Percentiles rank a stretch among this genome's conserved stretches.
Conservation (phyloP, 1,140 invertebrate species). For the Ylistrum balloti region DNA sequence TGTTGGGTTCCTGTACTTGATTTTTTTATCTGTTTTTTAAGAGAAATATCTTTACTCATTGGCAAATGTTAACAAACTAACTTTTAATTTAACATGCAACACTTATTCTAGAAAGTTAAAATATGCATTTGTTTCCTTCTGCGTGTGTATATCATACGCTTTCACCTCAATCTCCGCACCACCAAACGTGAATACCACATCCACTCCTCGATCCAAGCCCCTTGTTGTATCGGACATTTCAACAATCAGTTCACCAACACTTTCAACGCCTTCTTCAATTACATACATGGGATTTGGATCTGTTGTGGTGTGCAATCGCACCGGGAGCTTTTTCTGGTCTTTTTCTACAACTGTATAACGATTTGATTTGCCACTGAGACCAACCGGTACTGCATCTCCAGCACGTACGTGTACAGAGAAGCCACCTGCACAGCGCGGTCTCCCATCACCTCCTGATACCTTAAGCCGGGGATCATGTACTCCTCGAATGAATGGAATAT, state of each 20-base stretch:
- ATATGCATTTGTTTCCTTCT: background rate
- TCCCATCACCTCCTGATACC: background rate
- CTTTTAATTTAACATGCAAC: too few species aligned
- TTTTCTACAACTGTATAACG: background rate
- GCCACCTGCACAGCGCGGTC: background rate
- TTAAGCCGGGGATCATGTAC: background rate
- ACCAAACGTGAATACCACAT: constrained; percentile 46
- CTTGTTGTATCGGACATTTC: constrained; percentile 31
- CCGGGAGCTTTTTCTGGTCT: background rate
- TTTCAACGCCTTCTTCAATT: background rate
- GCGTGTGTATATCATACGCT: background rate
- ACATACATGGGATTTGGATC: background rate
- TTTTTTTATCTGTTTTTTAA: too few species aligned
- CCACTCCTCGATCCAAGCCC: background rate
- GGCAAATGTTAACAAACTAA: too few species aligned
- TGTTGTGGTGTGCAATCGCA: background rate
- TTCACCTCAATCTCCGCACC: constrained; percentile 46
- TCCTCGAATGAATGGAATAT: background rate
- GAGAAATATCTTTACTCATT: too few species aligned
- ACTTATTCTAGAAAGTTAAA: background rate
- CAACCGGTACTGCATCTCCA: background rate
- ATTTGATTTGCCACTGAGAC: background rate
- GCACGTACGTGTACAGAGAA: background rate
- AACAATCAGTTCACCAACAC: background rate
- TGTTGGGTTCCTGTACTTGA: too few species aligned